Evolutionary conservation across 2,113 vertebrate genomes (phyloP), one percentile per base, ranked within the genome.

Genomic region (Electrona antarctica): DNA sequence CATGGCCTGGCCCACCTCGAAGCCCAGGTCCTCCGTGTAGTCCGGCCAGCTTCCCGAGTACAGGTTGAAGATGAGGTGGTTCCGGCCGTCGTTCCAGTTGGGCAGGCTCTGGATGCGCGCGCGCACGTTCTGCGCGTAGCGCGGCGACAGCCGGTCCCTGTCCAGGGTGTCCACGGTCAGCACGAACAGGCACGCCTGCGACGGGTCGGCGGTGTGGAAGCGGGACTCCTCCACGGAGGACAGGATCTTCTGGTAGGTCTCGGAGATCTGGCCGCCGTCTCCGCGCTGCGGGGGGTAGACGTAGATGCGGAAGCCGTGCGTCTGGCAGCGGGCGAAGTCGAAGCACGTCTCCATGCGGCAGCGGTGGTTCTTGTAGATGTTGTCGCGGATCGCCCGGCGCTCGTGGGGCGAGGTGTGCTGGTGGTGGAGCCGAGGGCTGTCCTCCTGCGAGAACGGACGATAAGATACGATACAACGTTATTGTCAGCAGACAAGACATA

Each of bases 291-390:
- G 79, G 0, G 94, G 94, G 84, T 95, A 94, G 71, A 93, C 62
- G 69, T 93, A 95, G 29, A 95, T 85, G 73, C 80, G 76, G 69
- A 94, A 94, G 73, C 91, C 90, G 50, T 52, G 50, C 0, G 60
- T 74, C 78, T 92, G 90, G 71, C 94, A 95, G 64, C 90, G 93
- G 21, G 79, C 58, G 21, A 91, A 91, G 85, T 95, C 92, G 8
- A 95, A 95, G 80, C 94, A 94, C 29, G 93, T 94, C 73, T 93
- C 93, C 94, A 94, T 94, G 71, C 93, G 92, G 81, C 94, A 94
- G 65, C 92, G 91, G 10, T 85, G 88, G 88, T 91, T 93, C 81
- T 86, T 92, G 88, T 91, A 93, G 80, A 94, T 90, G 87, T 91
- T 91, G 81, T 90, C 91, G 6, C 90, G 91, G 62, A 94, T 90